Base-by-base conservation (phyloP, 2,888 invertebrate genomes). In the Drosophila barbarae region DNA sequence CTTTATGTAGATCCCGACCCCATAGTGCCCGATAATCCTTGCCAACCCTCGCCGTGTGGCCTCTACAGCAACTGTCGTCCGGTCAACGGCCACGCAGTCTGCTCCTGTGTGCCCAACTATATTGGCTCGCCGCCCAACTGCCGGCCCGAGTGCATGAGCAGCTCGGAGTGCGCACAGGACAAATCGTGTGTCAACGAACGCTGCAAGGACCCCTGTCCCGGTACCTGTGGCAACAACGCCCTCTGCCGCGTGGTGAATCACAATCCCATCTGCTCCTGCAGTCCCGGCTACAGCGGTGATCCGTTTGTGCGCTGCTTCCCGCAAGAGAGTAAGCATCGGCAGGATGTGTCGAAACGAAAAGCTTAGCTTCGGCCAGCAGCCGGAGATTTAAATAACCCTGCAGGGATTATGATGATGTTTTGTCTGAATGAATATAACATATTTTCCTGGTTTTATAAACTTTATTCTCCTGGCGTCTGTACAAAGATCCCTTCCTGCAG, bases 221-320 rank as follows among this genome's bases (percentile, higher is more conserved):
- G 94, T 68, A 93, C 94, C n/a, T 96, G 96, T 87, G 96, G 96
- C 28, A 90, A 92, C 65, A 93, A 95, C 89, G 95, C 96, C 3
- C 92, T 93, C 74, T 96, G 96, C 87, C 93, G 93, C 76, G 95
- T 95, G 15, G 93, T 95, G 50, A 95, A 95, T 88, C 96, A 96
- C 87, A 95, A 95, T 88, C 95, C 96, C 39, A 92, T 95, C 71
- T 96, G 96, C 90, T 94, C 94, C 87, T 96, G 96, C 88, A 92
- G 92, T 53, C 90, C 92, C 72, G 94, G 93, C 76, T 93, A 92
- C 87, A 92, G 91, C 36, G 96, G 96, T 57, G 95, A 96, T 91
- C 96, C 96, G 64, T 95, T 96, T 86, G 90, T 93, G 59, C 92
- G 93, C 81, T 96, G 95, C 86, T 86, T 92, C 39, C 90, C 90